These are phyloP conservation scores for Coregonus ussuriensis DNA, from an alignment of 2,797 vertebrate species.

Conservation along the genomic window DNA sequence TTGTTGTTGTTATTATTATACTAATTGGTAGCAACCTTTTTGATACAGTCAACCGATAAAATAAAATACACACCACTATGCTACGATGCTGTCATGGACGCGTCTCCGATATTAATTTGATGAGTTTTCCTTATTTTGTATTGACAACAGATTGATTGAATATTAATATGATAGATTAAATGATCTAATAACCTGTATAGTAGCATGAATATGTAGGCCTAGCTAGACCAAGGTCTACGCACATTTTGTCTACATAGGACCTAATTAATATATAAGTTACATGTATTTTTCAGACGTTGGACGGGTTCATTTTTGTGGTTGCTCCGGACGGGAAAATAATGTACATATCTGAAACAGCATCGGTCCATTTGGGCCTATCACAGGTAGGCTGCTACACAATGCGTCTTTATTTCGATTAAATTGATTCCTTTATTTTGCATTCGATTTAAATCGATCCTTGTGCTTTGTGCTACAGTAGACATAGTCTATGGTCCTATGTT, in stretches of 20 bases:
- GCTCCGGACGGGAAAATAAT: slow-evolving; percentile 98
- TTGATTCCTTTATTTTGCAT: not conserved
- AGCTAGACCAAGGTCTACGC: not conserved
- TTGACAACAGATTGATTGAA: not conserved
- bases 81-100: not conserved
- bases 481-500: no score
- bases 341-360: slow-evolving; percentile 98
- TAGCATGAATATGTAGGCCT: not conserved
- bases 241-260: not conserved
- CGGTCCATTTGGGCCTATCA: slow-evolving; percentile 94
- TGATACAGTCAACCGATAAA: not conserved
- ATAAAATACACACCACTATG: not conserved
- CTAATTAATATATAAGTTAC: not conserved
- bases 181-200: not conserved
- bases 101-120: not conserved
- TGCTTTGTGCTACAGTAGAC: no score
- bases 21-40: not conserved
- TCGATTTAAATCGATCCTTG: not conserved
- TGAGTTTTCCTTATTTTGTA: not conserved
- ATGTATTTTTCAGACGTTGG: slow-evolving; percentile 82
- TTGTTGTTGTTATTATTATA: slow-evolving; percentile 7
- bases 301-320: slow-evolving; percentile 97
- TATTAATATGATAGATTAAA: not conserved
- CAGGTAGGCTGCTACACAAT: slow-evolving; percentile 79
- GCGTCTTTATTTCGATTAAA: not conserved